Base-by-base conservation (phyloP, 2,113 vertebrate species). In the Chloropsis cyanopogon region DNA sequence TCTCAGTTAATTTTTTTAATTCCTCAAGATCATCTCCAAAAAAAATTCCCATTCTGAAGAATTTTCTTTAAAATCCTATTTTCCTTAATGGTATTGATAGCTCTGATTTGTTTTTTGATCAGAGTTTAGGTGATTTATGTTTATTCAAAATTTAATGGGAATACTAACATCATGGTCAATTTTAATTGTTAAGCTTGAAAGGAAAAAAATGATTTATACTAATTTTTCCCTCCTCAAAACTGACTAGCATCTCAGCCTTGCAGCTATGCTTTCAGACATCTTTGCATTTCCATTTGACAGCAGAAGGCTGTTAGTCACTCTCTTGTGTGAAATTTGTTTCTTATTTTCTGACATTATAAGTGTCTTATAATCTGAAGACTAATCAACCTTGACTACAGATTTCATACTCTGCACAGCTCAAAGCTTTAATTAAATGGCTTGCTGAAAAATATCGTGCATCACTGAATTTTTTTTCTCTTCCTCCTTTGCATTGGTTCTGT, bases 131-230 rank as follows among this genome's bases (percentile, higher is more conserved):
- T 88, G 56, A 95, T 93, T 95, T 75, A 61, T 91, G 11, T 94
- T 97, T 96, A 88, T 95, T 95, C 31, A 94, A 88, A 78, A 93
- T 93, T 75, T 95, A 97, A 94, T 94, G 50, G 57, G 77, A 93
- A 92, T 83, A 28, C 11, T 92, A 92, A 94, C 89, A 54, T 4
- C 25, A 46, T 25, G 89, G 87, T 46, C 60, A 93, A 49, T 93
- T 75, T 84, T 81, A 90, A 92, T 82, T 89, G 42, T 96, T 95
- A 80, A 93, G 26, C 47, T 94, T 78, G 61, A 97, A 97, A 95
- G 86, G 65, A 50, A 64, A 97, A 96, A 93, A 72, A 86, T 81
- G 82, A 97, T 97, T 98, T 97, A 96, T 78, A 95, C 96, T 96
- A 95, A 96, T 94, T 92, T 94, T 78, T 66, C 57, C 53, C 63